Percentiles rank a stretch among this genome's conserved stretches.
phyloP scores from a whole-genome alignment of 2,888 invertebrate species.

The Drosophila peninsularis region DNA sequence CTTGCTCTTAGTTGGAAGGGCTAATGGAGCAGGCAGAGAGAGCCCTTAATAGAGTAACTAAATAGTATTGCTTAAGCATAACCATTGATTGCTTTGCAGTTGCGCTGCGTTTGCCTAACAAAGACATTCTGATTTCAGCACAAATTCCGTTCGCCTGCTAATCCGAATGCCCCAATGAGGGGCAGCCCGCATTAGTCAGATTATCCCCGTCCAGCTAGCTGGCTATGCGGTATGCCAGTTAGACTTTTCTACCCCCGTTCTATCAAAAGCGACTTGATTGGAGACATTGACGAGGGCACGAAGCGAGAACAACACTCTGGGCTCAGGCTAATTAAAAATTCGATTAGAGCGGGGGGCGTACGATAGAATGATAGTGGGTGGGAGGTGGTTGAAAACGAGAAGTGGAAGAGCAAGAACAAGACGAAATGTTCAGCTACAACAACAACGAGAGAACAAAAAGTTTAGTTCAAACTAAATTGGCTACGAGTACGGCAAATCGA shows the following conservation, averaged over 20 bases:
- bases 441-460: slow-evolving; percentile 57
- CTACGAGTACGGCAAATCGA: slow-evolving; percentile 24
- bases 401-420: slow-evolving; percentile 16
- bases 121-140: slow-evolving; percentile 28
- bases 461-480: slow-evolving; percentile 31
- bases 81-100: neutral
- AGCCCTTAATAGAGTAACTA: neutral
- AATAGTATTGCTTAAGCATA: neutral
- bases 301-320: slow-evolving; percentile 5
- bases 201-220: slow-evolving; percentile 47
- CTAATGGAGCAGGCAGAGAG: too few species aligned
- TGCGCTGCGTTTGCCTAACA: neutral
- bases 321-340: slow-evolving; percentile 73
- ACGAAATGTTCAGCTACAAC: slow-evolving; percentile 49
- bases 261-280: slow-evolving; percentile 44
- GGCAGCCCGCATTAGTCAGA: slow-evolving; percentile 65
- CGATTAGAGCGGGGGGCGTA: slow-evolving; percentile 55
- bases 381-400: slow-evolving; percentile 1
- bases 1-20: too few species aligned
- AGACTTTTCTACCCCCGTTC: slow-evolving; percentile 1
- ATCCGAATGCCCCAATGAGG: slow-evolving; percentile 23
- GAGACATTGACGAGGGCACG: slow-evolving; percentile 41
- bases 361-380: slow-evolving; percentile 38
- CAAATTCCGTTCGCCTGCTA: slow-evolving; percentile 39
- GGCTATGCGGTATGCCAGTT: neutral